Base-by-base conservation (phyloP, 2,797 vertebrate genomes). In the Cyclopterus lumpus region DNA sequence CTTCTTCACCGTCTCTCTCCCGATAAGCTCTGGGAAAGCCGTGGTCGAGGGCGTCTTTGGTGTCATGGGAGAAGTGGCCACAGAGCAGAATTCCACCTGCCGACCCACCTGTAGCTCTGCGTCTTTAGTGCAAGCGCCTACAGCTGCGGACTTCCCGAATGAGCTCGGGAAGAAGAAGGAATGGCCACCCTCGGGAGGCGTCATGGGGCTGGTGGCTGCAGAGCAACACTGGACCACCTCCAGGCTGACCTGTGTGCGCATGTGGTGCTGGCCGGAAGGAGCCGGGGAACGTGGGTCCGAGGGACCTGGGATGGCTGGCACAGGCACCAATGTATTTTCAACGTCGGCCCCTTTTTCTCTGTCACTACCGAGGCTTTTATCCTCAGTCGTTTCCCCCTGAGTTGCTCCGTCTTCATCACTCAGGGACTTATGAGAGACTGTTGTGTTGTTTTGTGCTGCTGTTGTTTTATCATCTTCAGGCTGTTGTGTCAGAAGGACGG, bases 201-300 rank as follows among this genome's bases (percentile, higher is more conserved):
- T 96, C 96, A 98, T 97, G 75, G 97, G 97, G 89, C 97, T 97
- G 87, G 97, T 93, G 30, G 97, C 97, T 71, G 95, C 94, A 0
- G 97, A 98, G 71, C 83, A 85, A 72, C 94, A 95, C 76, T 93
- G 93, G 8, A 95, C 93, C 4, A 93, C 95, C 30, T 93, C 95
- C 34, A 92, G 93, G 73, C 96, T 97, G 70, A 96, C 96, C 89
- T 97, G 97, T 0, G 95, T 96, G 73, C 95, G 95, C 62, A 84
- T 95, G 88, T 97, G 95, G 22, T 95, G 90, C 57, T 91, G 89
- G 9, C 93, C 93, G 0, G 62, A 59, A 49, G 93, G 92, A 36
- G 93, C 91, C 0, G 93, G 93, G 24, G 93, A 88, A 24, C 40
- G 42, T 9, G 83, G 88, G 64, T 85, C 81, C 0, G 18, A 73